These are phyloP conservation scores for Brachionus sp. DNA, from an alignment of 1,140 invertebrate genomes.

Conservation along the genomic window DNA sequence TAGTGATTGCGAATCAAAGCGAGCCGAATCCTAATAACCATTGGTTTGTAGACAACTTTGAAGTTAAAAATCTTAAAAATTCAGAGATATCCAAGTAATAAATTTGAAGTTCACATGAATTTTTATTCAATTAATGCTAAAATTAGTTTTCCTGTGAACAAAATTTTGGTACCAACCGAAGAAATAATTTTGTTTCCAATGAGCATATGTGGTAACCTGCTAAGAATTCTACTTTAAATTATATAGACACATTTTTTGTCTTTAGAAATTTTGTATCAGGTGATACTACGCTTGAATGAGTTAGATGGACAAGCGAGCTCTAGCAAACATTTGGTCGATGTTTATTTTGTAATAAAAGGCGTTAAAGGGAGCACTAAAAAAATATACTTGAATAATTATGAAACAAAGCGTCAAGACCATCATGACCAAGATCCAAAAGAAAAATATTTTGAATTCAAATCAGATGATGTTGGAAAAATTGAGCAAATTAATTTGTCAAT, in stretches of 20 bases:
- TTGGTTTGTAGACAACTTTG: slow-evolving; percentile 36
- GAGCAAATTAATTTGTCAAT: slow-evolving; percentile 39
- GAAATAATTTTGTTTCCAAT: slow-evolving; percentile 16
- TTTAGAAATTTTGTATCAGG: slow-evolving; percentile 34
- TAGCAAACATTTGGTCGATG: not conserved
- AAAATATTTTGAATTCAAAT: slow-evolving; percentile 43
- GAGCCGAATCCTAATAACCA: not conserved
- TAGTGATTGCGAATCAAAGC: slow-evolving; percentile 24
- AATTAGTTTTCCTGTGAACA: slow-evolving; percentile 35
- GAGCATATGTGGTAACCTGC: not conserved
- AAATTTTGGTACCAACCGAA: not conserved
- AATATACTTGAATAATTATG: slow-evolving; percentile 36
- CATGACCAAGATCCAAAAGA: not conserved
- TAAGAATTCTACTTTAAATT: not conserved
- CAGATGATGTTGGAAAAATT: slow-evolving; percentile 43
- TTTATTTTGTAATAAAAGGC: slow-evolving; percentile 39
- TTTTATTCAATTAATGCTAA: not conserved
- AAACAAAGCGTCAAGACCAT: not conserved
- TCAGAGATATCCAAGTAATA: not conserved
- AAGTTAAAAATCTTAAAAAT: slow-evolving; percentile 22
- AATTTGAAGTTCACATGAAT: no score
- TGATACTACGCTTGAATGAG: slow-evolving; percentile 32
- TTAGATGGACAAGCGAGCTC: not conserved
- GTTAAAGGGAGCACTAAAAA: not conserved
- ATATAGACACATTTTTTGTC: not conserved